A percentile compares a stretch with the other conserved stretches of the same genome.
phyloP scores from a whole-genome alignment of 53 echinoderm and acorn worm species.

The Zoroaster sp. region DNA sequence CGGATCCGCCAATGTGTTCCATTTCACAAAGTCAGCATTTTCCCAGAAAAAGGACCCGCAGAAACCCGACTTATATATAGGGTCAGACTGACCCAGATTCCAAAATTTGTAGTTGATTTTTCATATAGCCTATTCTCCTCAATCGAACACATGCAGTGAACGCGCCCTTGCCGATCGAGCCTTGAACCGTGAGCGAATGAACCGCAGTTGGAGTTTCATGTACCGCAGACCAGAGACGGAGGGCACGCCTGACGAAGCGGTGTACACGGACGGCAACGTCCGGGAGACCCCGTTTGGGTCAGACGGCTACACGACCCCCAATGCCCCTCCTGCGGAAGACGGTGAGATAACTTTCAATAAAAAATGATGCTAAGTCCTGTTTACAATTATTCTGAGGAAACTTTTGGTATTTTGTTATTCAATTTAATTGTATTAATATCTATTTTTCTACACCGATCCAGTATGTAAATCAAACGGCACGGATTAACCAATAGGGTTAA shows the following conservation, averaged over 20 bases:
- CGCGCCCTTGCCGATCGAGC: not conserved
- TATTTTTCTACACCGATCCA: not conserved
- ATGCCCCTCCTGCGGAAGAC: not conserved
- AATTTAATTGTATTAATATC: not conserved
- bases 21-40: not conserved
- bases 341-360: not conserved
- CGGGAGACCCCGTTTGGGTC: not conserved
- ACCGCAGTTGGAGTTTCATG: conserved; percentile 53
- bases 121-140: not conserved
- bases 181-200: not conserved
- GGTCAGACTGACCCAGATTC: not conserved
- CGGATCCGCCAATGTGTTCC: not conserved
- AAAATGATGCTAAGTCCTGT: too few species aligned
- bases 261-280: conserved; percentile 21
- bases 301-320: not conserved
- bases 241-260: not conserved
- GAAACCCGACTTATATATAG: not conserved
- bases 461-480: too few species aligned
- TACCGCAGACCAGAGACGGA: conserved; percentile 27
- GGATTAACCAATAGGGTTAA: too few species aligned
- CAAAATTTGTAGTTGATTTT: not conserved
- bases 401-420: not conserved
- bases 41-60: not conserved
- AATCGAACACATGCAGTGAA: not conserved
- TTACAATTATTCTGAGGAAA: too few species aligned